Evolutionary conservation across 2,888 invertebrate genomes (phyloP), one percentile per base, ranked within the genome.

Genomic region (Microdon myrmicae): DNA sequence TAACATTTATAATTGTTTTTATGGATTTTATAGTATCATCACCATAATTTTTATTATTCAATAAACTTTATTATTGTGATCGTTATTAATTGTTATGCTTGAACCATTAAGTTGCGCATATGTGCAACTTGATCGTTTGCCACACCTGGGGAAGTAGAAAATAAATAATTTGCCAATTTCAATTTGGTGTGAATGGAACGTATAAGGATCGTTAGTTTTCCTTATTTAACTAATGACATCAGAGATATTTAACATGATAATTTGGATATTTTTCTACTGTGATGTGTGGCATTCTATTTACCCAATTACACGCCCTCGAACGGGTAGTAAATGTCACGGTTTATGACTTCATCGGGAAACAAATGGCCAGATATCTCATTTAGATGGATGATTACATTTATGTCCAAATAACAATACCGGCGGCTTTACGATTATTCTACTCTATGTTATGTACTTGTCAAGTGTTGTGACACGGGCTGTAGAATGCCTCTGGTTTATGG

Each of bases 21-120:
- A 77, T 76, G 74, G 71, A 71, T 73, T 75, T 76, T 75, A 75
- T 77, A 72, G 75, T 74, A 74, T 75, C 75, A 77, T 76, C 68
- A 71, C 48, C 69, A 68, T 71, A 68, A 68, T 71, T 71, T 75
- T 76, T 75, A 72, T 70, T 74, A 69, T 74, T 72, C 74, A 74
- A 76, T 76, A 72, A 74, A 71, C 56, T 71, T 74, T 70, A 73
- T 74, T 72, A 73, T 70, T 73, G 61, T 67, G 51, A n/a, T n/a
- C n/a, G 53, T 51, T 51, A 70, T 73, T 72, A 73, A 72, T 74
- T 71, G 74, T 70, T 74, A 71, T 68, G 35, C 44, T 23, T 22
- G 34, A n/a, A n/a, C n/a, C n/a, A n/a, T n/a, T n/a, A n/a, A n/a
- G n/a, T n/a, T n/a, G n/a, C n/a, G n/a, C n/a, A n/a, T n/a, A n/a